phyloP scores from a whole-genome alignment of 2,888 invertebrate species.

The Scrobipalpa costella region DNA sequence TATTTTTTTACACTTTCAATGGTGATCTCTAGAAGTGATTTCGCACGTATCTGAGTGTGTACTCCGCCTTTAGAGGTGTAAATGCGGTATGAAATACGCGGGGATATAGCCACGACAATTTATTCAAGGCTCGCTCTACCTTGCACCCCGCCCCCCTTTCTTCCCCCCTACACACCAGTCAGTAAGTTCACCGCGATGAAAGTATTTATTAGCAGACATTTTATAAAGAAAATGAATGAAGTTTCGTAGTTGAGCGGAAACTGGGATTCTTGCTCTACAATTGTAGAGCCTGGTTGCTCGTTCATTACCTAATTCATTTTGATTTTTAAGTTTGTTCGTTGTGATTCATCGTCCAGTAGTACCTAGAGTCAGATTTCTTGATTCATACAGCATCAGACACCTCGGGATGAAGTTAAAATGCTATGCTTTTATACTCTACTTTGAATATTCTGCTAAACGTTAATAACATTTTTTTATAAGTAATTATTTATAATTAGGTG shows the following conservation, averaged over 20 bases:
- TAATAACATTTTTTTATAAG: background rate
- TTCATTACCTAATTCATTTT: background rate
- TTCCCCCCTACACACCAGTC: background rate
- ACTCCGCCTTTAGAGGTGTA: conserved; percentile 52
- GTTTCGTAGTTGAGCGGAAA: background rate
- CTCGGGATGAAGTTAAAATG: no score
- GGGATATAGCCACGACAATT: conserved; percentile 71
- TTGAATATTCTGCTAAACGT: no score
- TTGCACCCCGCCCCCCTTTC: background rate
- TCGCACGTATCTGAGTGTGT: background rate
- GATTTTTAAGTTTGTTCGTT: background rate
- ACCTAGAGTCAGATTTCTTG: no score
- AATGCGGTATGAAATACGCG: conserved; percentile 68
- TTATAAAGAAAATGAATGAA: background rate
- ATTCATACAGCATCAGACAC: no score
- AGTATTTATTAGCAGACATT: conserved; percentile 6
- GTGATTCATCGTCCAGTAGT: background rate
- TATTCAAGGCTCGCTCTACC: conserved; percentile 44
- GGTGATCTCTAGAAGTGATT: no score
- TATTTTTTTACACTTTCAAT: no score
- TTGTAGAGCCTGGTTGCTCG: background rate
- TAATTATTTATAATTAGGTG: background rate
- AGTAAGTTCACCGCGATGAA: conserved; percentile 1
- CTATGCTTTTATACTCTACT: no score
- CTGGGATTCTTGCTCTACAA: background rate